Evolutionary conservation across 2,797 vertebrate species (phyloP).

Genomic region (Sphenopsis melanotis): DNA sequence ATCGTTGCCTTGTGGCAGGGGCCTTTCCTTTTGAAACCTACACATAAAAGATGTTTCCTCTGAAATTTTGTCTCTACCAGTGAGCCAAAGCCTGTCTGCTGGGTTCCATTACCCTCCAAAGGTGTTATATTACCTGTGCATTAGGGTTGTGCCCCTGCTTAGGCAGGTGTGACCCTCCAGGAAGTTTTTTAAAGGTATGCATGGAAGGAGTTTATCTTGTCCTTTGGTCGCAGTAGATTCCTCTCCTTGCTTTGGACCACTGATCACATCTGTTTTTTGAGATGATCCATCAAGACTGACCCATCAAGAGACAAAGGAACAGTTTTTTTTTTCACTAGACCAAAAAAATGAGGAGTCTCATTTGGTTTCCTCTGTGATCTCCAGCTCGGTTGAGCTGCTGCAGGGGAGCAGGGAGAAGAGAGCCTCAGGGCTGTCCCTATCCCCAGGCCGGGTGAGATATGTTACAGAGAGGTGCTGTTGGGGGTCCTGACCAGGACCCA

Average conservation of each 20-base stretch:
- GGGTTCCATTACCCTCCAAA: accelerated
- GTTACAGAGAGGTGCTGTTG: neutral
- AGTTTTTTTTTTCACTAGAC: accelerated
- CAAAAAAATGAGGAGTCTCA: neutral
- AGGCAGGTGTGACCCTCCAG: neutral
- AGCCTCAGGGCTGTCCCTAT: neutral
- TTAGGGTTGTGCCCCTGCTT: neutral
- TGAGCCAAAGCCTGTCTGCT: neutral
- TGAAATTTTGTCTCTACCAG: neutral
- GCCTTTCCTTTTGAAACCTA: neutral
- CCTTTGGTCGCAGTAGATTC: neutral
- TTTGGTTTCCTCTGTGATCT: neutral
- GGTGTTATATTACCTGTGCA: accelerated
- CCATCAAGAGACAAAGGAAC: neutral
- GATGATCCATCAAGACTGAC: neutral
- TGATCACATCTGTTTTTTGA: neutral
- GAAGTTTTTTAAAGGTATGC: neutral
- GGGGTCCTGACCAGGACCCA: neutral
- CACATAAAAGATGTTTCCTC: neutral
- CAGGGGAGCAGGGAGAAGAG: neutral
- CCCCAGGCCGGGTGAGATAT: neutral
- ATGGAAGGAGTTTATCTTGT: neutral
- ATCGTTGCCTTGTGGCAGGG: accelerated
- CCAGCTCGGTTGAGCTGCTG: accelerated
- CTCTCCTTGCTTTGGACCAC: neutral